Percentiles rank a stretch among this genome's conserved stretches.
Conservation (phyloP, 2,888 invertebrate species). For the Caenorhabditis sp. region DNA sequence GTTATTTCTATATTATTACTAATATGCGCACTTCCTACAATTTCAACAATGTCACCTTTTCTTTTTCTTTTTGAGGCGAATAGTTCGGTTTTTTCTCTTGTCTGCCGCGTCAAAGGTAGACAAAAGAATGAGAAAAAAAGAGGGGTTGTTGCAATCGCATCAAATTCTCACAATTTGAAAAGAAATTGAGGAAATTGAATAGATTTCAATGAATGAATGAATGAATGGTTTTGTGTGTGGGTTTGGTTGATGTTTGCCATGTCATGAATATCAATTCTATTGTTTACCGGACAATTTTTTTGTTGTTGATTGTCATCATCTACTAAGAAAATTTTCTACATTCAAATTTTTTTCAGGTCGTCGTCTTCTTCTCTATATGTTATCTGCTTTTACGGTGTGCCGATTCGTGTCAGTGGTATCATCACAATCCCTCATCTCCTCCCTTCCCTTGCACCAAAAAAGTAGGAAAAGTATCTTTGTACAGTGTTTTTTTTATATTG, state of each 20-base stretch:
- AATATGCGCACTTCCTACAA: neutral
- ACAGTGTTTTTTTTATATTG: neutral
- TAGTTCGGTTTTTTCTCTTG: neutral
- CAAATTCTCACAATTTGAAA: slow-evolving; percentile 5
- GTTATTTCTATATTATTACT: neutral
- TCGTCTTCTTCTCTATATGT: neutral
- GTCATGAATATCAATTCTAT: slow-evolving; percentile 5
- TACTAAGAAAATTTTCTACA: too few species aligned
- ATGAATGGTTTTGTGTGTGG: neutral
- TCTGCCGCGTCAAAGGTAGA: neutral
- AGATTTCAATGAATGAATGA: neutral
- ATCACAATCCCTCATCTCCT: too few species aligned
- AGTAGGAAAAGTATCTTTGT: neutral
- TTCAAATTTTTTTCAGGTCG: neutral
- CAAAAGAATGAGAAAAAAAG: neutral
- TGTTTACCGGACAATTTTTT: slow-evolving; percentile 1
- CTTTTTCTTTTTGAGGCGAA: neutral
- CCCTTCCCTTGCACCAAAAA: neutral
- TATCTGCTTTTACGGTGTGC: neutral
- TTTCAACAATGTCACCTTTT: neutral
- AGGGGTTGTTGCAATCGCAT: neutral
- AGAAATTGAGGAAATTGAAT: slow-evolving; percentile 4
- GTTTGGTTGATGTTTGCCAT: neutral
- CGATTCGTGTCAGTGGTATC: neutral
- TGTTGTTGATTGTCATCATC: too few species aligned